Base-by-base conservation (phyloP, 2,113 vertebrate genomes). In the Mesocricetus auratus region DNA sequence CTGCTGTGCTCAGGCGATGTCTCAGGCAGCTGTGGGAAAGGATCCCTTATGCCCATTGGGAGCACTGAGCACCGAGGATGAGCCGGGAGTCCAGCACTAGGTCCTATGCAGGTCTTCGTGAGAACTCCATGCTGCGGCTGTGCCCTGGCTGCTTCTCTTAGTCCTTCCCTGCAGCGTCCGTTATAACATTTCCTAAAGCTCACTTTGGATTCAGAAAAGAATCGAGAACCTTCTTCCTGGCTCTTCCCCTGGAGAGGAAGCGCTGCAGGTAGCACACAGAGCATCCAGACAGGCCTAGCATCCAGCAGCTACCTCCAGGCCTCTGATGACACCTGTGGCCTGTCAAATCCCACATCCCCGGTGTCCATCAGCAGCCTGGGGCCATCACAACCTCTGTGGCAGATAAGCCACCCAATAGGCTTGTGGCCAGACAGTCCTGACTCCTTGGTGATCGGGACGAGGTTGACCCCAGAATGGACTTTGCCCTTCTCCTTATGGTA, bases 301-400 rank as follows among this genome's bases (percentile, higher is more conserved):
- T n/a, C 92, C 74, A 53, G 79, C 21, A 93, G 86, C 97, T 93
- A 89, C 91, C 77, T 87, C 96, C 66, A 95, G 73, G 90, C 82
- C 88, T 5, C 0, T 86, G 1, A 0, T 0, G 94, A 97, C 98
- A 97, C 98, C 98, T 98, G 98, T 0, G 36, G 58, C 68, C 96
- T 95, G 78, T 98, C 98, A 78, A 86, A 31, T 5, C 85, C 97
- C 97, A 97, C 94, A 0, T 97, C 97, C 50, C 71, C 0, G 58
- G 96, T 95, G 95, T 97, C 98, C 96, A 68, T 98, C 98, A 96
- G 92, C 98, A 96, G 97, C 96, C 94, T 0, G 39, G 0, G 94
- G 95, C 97, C 96, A 94, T 98, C 22, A 16, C 94, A 24, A 79
- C 1, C 13, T 90, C 96, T 2, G 2, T 90, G 97, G 97, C 93